These are phyloP conservation scores for Marmota monax DNA, from an alignment of 2,113 vertebrate species.

Conservation along the genomic window DNA sequence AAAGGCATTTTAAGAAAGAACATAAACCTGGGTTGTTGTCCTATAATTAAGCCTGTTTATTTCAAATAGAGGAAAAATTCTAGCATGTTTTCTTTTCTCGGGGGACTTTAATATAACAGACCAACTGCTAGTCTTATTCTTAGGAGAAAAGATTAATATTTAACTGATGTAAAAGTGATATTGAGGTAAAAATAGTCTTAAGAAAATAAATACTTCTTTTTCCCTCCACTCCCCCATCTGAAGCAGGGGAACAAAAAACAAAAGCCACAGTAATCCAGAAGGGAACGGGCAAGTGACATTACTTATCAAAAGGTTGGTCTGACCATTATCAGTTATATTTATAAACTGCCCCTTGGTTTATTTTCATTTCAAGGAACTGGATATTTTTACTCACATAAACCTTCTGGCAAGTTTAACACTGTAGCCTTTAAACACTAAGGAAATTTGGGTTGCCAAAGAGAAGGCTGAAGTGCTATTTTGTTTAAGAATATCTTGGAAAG, in stretches of 20 bases:
- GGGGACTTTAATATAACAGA: neutral
- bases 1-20: neutral
- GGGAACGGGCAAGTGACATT: neutral
- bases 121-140: neutral
- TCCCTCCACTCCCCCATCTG: neutral
- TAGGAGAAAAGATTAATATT: conserved; percentile 46
- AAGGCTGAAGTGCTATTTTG: conserved; percentile 40
- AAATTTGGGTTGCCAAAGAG: conserved; percentile 44
- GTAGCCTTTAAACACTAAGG: conserved; percentile 12
- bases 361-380: conserved; percentile 55
- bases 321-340: conserved; percentile 53
- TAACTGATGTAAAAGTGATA: conserved; percentile 61
- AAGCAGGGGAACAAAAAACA: conserved; percentile 38
- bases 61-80: neutral
- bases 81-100: neutral
- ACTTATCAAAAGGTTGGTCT: conserved; percentile 2
- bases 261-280: conserved; percentile 38
- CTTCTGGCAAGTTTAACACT: conserved; percentile 25
- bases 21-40: neutral
- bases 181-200: conserved; percentile 60
- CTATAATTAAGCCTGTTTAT: conserved; percentile 32
- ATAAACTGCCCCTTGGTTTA: neutral
- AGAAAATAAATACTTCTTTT: conserved; percentile 64
- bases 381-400: conserved; percentile 58
- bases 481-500: conserved; percentile 68